Evolutionary conservation across 2,888 invertebrate species (phyloP).

Genomic region (Catocala nupta): DNA sequence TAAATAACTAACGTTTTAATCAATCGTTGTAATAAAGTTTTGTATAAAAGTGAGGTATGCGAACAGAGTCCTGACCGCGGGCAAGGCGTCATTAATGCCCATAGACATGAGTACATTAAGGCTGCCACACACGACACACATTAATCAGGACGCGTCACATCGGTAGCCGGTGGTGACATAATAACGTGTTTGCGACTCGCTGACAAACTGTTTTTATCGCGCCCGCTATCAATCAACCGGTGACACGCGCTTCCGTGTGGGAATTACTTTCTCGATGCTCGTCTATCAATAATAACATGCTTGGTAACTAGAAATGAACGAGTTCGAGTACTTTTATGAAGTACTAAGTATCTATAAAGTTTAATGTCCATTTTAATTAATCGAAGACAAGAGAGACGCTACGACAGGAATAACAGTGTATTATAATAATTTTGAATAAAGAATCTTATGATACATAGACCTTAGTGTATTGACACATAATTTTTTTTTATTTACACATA

Average conservation of each 20-base stretch:
- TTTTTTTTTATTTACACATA: too few relatives aligned
- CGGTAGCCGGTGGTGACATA: conserved; percentile 76
- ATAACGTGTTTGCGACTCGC: conserved; percentile 74
- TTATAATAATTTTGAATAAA: too few relatives aligned
- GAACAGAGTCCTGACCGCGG: conserved; percentile 60
- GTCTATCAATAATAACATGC: conserved; percentile 48
- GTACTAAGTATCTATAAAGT: neutral
- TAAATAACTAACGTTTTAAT: conserved; percentile 8
- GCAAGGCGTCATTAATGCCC: conserved; percentile 65
- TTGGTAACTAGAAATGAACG: conserved; percentile 42
- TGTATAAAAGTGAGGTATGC: neutral
- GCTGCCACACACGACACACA: conserved; percentile 67
- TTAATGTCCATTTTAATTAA: neutral
- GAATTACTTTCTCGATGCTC: conserved; percentile 68
- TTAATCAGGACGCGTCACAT: conserved; percentile 76
- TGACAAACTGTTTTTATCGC: conserved; percentile 79
- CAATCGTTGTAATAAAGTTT: conserved; percentile 10
- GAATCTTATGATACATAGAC: too few relatives aligned
- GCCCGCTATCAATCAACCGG: conserved; percentile 76
- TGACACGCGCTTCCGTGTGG: conserved; percentile 78
- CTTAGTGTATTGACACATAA: too few relatives aligned
- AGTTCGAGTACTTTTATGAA: conserved; percentile 12
- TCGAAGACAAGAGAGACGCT: too few relatives aligned
- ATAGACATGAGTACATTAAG: conserved; percentile 67
- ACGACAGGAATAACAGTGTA: too few relatives aligned